Conservation (phyloP, 2,888 invertebrate genomes). For the Seladonia tumulorum region DNA sequence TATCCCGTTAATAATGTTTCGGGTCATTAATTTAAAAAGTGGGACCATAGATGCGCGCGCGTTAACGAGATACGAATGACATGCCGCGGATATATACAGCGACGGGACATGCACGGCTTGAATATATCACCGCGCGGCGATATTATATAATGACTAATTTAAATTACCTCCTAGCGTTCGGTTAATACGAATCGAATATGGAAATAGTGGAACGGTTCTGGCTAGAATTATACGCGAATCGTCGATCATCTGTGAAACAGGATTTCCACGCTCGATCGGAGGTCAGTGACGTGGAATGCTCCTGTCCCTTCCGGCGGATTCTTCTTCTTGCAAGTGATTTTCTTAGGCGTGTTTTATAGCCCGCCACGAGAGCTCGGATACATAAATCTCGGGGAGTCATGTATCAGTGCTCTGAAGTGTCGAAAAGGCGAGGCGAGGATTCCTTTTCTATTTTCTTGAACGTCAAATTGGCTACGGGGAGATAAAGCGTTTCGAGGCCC, state of each 20-base stretch:
- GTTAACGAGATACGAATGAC: conserved; percentile 19
- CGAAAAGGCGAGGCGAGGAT: not conserved
- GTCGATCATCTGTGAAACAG: not conserved
- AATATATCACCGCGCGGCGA: not conserved
- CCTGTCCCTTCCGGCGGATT: conserved; percentile 2
- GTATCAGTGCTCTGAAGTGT: conserved; percentile 18
- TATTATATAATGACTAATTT: conserved; percentile 21
- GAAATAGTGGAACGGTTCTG: not conserved
- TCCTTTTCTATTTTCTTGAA: not conserved
- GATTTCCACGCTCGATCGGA: conserved; percentile 9
- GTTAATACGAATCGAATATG: not conserved
- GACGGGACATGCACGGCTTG: not conserved
- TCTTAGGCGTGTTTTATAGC: conserved; percentile 23
- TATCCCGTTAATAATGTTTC: not conserved
- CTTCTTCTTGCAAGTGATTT: conserved; percentile 27
- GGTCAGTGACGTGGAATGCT: not conserved
- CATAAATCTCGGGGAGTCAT: conserved; percentile 35
- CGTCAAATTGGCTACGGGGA: too few relatives aligned
- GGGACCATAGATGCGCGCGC: not conserved
- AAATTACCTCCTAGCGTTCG: not conserved
- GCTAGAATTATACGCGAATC: not conserved
- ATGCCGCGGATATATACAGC: not conserved
- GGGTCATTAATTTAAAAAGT: conserved; percentile 1
- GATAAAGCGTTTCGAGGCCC: not conserved
- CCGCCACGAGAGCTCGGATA: not conserved